phyloP scores from a whole-genome alignment of 2,888 invertebrate genomes.

The Diarsia mendica region DNA sequence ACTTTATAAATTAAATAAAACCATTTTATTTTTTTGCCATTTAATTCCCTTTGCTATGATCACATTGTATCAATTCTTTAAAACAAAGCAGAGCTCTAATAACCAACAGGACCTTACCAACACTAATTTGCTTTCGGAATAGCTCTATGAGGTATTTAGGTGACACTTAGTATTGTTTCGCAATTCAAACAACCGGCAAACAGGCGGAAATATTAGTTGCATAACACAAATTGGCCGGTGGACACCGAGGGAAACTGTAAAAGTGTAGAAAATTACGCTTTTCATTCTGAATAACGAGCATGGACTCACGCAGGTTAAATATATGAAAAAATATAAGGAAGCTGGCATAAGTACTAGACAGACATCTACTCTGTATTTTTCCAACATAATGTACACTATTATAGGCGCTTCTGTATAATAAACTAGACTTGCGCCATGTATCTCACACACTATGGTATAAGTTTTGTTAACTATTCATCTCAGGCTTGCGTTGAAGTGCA shows the following conservation, averaged over 20 bases:
- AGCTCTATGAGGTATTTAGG: constrained; percentile 1
- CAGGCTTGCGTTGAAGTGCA: constrained; percentile 33
- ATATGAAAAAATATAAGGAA: constrained; percentile 55
- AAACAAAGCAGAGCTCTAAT: constrained; percentile 15
- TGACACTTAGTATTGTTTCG: constrained; percentile 40
- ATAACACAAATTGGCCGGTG: constrained; percentile 39
- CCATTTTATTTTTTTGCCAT: not conserved
- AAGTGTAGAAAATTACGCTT: constrained; percentile 47
- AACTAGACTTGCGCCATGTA: constrained; percentile 43
- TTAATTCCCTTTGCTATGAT: constrained; percentile 2
- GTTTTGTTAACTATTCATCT: constrained; percentile 39
- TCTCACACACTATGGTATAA: constrained; percentile 22
- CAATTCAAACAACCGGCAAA: constrained; percentile 40
- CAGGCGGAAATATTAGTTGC: constrained; percentile 46
- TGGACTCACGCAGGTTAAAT: constrained; percentile 51
- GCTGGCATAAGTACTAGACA: constrained; percentile 29
- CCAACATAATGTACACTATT: constrained; percentile 54
- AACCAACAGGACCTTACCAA: not conserved
- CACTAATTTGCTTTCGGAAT: constrained; percentile 14
- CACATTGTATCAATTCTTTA: not conserved
- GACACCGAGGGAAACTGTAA: constrained; percentile 43
- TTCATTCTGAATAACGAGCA: constrained; percentile 50
- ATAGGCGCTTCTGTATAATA: constrained; percentile 48
- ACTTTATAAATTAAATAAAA: constrained; percentile 42
- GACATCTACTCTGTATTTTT: constrained; percentile 58